These are phyloP conservation scores for Myotis myotis DNA, from an alignment of 2,797 vertebrate genomes.

Conservation along the genomic window DNA sequence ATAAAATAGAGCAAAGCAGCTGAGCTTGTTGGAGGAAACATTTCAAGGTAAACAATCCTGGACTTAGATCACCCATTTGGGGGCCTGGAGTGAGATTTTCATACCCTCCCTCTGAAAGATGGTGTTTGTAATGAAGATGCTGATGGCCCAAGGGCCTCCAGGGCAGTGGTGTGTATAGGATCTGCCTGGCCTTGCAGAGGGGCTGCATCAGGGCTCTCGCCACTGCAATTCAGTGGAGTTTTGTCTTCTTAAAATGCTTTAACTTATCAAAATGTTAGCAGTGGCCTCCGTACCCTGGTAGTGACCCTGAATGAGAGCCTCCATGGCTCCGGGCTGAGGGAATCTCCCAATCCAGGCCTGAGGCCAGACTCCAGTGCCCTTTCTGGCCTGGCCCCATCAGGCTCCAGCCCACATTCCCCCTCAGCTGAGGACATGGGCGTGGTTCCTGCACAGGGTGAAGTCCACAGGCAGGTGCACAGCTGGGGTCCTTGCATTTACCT, in stretches of 20 bases:
- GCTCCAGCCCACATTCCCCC: background rate
- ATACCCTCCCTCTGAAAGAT: background rate
- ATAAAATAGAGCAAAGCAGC: constrained; percentile 1
- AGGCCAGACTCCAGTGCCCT: background rate
- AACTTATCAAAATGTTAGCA: background rate
- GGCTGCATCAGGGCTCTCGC: background rate
- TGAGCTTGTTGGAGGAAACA: background rate
- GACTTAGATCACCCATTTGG: constrained; percentile 3
- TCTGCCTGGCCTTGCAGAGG: no score
- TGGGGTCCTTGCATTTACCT: background rate
- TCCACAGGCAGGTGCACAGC: background rate
- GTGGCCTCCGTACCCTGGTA: rapidly evolving
- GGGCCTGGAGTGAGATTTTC: background rate
- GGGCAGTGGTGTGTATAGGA: background rate
- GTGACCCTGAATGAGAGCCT: background rate
- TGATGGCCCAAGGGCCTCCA: background rate
- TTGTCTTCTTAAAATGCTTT: background rate
- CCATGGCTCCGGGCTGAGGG: background rate
- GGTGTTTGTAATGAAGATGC: background rate
- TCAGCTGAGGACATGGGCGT: background rate
- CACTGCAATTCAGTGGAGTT: background rate
- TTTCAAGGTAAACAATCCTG: constrained; percentile 55
- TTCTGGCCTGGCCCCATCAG: no score
- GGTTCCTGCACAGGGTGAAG: background rate
- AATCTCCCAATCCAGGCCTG: background rate